A percentile compares a stretch with the other conserved stretches of the same genome.
These are phyloP conservation scores for Sminthurides aquaticus DNA, from an alignment of 2,888 invertebrate genomes.

Conservation along the genomic window DNA sequence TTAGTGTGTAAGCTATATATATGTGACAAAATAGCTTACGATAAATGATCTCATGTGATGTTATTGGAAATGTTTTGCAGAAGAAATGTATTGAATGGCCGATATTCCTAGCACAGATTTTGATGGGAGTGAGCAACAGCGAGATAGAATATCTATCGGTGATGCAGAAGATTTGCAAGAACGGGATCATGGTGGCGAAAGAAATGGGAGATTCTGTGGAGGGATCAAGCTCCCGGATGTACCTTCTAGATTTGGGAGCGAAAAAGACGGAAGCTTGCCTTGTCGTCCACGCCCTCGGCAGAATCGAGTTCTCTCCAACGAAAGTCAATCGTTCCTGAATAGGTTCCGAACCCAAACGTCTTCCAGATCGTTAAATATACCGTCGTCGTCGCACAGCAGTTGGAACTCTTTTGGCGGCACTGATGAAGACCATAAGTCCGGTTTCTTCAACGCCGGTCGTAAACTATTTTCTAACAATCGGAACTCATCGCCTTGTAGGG, in stretches of 20 bases:
- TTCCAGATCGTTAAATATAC: conserved; percentile 13
- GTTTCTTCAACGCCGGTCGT: background rate
- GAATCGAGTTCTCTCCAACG: conserved; percentile 15
- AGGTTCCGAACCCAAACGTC: conserved; percentile 36
- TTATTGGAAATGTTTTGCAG: too few species aligned
- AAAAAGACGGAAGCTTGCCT: background rate
- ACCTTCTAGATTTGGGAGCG: background rate
- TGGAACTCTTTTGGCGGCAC: background rate
- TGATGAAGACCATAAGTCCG: background rate
- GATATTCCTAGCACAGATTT: background rate
- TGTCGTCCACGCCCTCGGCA: background rate
- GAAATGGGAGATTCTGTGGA: background rate
- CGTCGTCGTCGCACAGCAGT: background rate
- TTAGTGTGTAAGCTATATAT: too few species aligned
- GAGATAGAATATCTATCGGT: background rate
- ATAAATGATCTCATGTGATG: too few species aligned
- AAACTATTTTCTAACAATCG: conserved; percentile 6
- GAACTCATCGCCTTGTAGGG: conserved; percentile 13
- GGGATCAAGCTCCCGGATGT: background rate
- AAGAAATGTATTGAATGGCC: background rate
- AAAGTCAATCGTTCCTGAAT: conserved; percentile 30
- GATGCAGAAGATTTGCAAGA: conserved; percentile 3
- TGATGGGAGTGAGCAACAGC: background rate
- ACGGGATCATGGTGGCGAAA: background rate
- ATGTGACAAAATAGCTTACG: too few species aligned